Conservation (phyloP, 2,113 vertebrate genomes). For the Limnothrissa miodon region DNA sequence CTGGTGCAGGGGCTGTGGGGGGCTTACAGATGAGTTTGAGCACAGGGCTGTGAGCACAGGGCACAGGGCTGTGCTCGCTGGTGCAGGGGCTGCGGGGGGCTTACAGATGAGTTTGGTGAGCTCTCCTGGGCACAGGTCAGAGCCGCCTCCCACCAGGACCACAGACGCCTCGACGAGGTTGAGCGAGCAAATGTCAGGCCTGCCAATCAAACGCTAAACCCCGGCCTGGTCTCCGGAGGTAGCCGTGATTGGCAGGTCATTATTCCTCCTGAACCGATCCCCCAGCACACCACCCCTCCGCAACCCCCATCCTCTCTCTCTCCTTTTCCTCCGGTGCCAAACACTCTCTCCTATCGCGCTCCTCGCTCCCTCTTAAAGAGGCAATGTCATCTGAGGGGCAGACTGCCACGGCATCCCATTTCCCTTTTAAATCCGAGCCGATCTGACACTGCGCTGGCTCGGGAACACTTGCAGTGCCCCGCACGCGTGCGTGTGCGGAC, state of each 20-base stretch:
- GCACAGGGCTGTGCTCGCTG: neutral
- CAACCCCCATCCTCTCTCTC: neutral
- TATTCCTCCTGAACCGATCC: conserved; percentile 45
- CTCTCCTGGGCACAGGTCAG: conserved; percentile 53
- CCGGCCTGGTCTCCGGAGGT: conserved; percentile 50
- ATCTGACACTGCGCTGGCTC: conserved; percentile 3
- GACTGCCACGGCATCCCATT: neutral
- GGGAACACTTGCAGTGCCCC: neutral
- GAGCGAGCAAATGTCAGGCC: conserved; percentile 67
- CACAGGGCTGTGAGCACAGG: neutral
- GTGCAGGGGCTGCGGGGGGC: conserved; percentile 37
- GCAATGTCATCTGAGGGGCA: conserved; percentile 12
- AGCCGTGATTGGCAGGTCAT: conserved; percentile 59
- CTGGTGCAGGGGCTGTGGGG: conserved; percentile 34
- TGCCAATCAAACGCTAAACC: conserved; percentile 63
- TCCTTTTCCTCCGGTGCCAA: conserved; percentile 38
- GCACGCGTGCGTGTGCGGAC: neutral
- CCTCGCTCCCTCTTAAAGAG: conserved; percentile 8
- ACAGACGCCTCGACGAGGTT: conserved; percentile 51
- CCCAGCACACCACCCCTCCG: neutral
- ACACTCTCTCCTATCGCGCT: neutral
- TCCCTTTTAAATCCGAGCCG: conserved; percentile 14
- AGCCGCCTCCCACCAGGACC: conserved; percentile 54
- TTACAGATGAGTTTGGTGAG: conserved; percentile 38
- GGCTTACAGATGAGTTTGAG: conserved; percentile 36